Base-by-base conservation (phyloP, 2,888 invertebrate genomes). In the Metacarcinus magister region DNA sequence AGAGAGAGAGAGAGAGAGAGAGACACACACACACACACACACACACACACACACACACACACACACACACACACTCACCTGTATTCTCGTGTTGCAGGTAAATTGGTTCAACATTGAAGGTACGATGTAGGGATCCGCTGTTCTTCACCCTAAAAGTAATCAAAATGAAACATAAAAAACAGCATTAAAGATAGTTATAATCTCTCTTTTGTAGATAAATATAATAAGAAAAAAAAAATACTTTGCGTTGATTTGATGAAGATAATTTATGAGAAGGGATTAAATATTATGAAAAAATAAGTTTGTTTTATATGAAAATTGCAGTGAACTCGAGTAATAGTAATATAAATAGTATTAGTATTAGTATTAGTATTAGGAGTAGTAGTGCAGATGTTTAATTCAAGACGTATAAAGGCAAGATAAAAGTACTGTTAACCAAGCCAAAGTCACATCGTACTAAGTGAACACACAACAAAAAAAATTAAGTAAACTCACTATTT, bases 1-100 rank as follows among this genome's bases (percentile, higher is more conserved):
- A 93, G 43, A 48, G 46, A 28, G 16, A 92, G 4, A 92, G 75
- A 67, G 23, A 89, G 39, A 5, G 16, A n/a, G 19, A 67, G 19
- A 60, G 19, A 60, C 10, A 60, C 2, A 60, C 10, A 19, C 2
- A 19, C 10, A 60, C 2, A 60, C 10, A 60, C 10, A 60, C 16
- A 60, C 2, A 60, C 10, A 60, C 2, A 19, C 10, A 19, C 2
- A 60, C 10, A 60, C 2, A 60, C 16, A 60, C 10, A 60, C 10
- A 60, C 2, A 60, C 10, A 19, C 2, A 19, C 10, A 60, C 10
- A 60, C 67, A 48, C 94, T 97, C 98, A 98, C 99, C 99, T 97
- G 99, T 99, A 98, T 99, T 99, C 98, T 99, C 99, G 97, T 99
- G 99, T 97, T 99, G 98, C 96, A 99, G 98, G 97, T 99, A 99